phyloP scores from a whole-genome alignment of 2,113 vertebrate genomes.

The Loxodonta africana region DNA sequence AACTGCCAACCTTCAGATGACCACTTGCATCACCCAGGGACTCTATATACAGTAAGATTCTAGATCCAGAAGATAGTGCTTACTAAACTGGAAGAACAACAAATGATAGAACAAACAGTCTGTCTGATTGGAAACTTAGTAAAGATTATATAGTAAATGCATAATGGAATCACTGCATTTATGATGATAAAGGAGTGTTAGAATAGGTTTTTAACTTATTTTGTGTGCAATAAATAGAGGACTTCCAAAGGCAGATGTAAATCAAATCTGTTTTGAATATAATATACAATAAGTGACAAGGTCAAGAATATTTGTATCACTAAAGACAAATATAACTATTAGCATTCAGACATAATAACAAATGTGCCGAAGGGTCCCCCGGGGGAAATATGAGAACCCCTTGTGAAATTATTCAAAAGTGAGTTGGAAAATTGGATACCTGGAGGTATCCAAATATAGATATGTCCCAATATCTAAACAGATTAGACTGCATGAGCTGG shows the following conservation, averaged over 20 bases:
- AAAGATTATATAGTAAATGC: background rate
- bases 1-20: background rate
- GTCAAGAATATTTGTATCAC: background rate
- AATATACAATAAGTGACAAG: background rate
- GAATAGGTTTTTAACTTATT: constrained; percentile 32
- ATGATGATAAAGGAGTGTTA: constrained; percentile 27
- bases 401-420: constrained; percentile 44
- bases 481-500: background rate
- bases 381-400: background rate
- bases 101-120: background rate
- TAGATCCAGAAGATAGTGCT: background rate
- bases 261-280: constrained; percentile 43
- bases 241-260: constrained; percentile 44
- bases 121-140: constrained; percentile 15
- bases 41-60: background rate
- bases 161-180: background rate
- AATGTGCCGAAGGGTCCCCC: background rate
- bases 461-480: constrained; percentile 22
- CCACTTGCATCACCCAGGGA: background rate
- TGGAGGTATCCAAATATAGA: background rate
- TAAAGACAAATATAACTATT: constrained; percentile 39
- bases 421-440: constrained; percentile 23
- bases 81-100: background rate
- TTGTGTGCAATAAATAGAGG: constrained; percentile 52
- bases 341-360: constrained; percentile 31